Conservation (phyloP, 2,113 vertebrate species). For the Bujurquina vittata region DNA sequence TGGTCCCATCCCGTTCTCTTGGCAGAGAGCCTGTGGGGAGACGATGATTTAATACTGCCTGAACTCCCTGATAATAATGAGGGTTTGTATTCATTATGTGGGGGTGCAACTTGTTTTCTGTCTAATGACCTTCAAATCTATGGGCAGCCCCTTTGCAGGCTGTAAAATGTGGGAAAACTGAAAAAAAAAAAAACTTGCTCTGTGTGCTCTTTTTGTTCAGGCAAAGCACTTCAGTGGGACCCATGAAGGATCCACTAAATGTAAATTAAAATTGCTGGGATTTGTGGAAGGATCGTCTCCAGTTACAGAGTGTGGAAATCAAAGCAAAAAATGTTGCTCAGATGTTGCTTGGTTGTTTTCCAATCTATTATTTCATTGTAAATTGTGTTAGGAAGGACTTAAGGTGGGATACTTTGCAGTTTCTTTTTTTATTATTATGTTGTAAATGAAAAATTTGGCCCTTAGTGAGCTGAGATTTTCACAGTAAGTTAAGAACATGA, state of each 20-base stretch:
- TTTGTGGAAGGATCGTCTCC: slow-evolving; percentile 48
- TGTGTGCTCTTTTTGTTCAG: slow-evolving; percentile 46
- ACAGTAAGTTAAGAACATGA: too few relatives aligned
- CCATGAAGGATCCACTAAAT: slow-evolving; percentile 36
- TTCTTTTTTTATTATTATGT: neutral
- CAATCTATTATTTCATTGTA: neutral
- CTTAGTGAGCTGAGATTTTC: neutral
- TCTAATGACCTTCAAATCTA: slow-evolving; percentile 42
- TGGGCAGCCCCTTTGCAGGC: neutral
- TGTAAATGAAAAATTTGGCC: neutral
- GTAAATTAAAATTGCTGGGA: slow-evolving; percentile 37
- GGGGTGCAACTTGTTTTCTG: neutral
- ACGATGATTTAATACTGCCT: slow-evolving; percentile 20
- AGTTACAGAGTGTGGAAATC: slow-evolving; percentile 52
- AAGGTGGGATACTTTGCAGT: neutral
- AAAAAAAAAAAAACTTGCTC: slow-evolving; percentile 16
- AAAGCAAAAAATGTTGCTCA: slow-evolving; percentile 23
- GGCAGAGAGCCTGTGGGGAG: neutral
- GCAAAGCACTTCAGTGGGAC: neutral
- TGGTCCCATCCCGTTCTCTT: neutral
- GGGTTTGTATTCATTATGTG: slow-evolving; percentile 38
- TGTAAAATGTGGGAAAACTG: slow-evolving; percentile 35
- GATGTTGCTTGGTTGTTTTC: slow-evolving; percentile 22
- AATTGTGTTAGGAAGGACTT: neutral
- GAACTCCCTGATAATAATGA: slow-evolving; percentile 48